phyloP scores from a whole-genome alignment of 2,113 vertebrate genomes.

The Dissostichus mawsoni region DNA sequence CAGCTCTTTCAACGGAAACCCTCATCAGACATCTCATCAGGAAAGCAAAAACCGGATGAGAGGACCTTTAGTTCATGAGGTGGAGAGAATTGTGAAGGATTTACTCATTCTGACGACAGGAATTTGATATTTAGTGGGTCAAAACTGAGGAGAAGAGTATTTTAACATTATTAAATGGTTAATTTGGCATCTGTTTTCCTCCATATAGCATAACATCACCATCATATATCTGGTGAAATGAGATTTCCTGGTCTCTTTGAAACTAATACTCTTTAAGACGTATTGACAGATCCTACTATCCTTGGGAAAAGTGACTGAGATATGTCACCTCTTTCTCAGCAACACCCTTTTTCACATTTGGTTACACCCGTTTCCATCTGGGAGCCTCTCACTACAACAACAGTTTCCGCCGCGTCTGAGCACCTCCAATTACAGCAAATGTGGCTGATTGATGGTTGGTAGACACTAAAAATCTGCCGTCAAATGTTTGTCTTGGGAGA shows the following conservation, averaged over 20 bases:
- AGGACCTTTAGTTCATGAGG: not conserved
- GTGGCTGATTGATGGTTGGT: too few species aligned
- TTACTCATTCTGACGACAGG: slow-evolving; percentile 51
- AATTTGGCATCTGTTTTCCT: not conserved
- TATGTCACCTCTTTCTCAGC: slow-evolving; percentile 25
- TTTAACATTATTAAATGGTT: not conserved
- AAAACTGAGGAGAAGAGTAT: not conserved
- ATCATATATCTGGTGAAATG: not conserved
- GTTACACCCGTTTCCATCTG: slow-evolving; percentile 50
- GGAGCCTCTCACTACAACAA: slow-evolving; percentile 15
- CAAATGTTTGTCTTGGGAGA: too few species aligned
- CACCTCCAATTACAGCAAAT: too few species aligned
- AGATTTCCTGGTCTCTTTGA: slow-evolving; percentile 10
- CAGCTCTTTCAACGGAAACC: slow-evolving; percentile 72
- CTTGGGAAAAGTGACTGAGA: slow-evolving; percentile 33
- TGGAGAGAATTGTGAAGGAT: slow-evolving; percentile 47
- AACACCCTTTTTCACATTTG: slow-evolving; percentile 40
- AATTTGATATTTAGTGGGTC: slow-evolving; percentile 39
- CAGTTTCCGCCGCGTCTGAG: too few species aligned
- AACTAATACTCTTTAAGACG: slow-evolving; percentile 26
- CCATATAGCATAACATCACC: not conserved
- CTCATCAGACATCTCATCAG: slow-evolving; percentile 63
- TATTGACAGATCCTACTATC: slow-evolving; percentile 20
- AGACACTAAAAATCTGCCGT: too few species aligned
- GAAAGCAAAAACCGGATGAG: slow-evolving; percentile 63